Conservation (phyloP, 2,113 vertebrate species). For the Hucho hucho region DNA sequence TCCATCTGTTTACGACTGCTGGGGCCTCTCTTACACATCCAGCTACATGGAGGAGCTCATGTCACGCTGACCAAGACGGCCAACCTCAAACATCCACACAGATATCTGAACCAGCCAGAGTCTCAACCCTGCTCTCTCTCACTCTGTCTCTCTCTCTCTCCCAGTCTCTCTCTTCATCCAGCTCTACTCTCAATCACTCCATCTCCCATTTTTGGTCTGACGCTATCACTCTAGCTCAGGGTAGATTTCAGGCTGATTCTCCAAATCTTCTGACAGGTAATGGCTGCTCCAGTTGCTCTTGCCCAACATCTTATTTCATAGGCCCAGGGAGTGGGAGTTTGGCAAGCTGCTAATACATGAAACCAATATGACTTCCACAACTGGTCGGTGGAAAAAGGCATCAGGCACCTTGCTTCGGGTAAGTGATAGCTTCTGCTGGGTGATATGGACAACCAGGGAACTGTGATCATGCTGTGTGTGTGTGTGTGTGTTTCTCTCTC, state of each 20-base stretch:
- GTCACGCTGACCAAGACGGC: constrained; percentile 78
- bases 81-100: constrained; percentile 84
- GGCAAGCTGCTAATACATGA: constrained; percentile 55
- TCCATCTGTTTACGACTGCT: constrained; percentile 77
- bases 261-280: constrained; percentile 6
- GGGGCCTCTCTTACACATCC: constrained; percentile 59
- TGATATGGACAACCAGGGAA: constrained; percentile 61
- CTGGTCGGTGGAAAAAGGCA: constrained; percentile 51
- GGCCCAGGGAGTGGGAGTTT: constrained; percentile 42
- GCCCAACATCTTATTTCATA: constrained; percentile 53
- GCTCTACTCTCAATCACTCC: background rate
- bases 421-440: constrained; percentile 63
- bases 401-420: constrained; percentile 57
- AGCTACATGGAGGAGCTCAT: constrained; percentile 76
- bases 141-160: constrained; percentile 4
- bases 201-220: background rate
- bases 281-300: constrained; percentile 29
- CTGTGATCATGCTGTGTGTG: constrained; percentile 52
- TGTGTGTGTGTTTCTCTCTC: background rate
- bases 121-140: background rate
- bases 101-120: constrained; percentile 81
- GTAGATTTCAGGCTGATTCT: constrained; percentile 17
- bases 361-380: constrained; percentile 62
- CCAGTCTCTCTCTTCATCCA: background rate
- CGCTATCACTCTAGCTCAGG: constrained; percentile 2